phyloP scores from a whole-genome alignment of 2,797 vertebrate species.

The Myotis planiceps region DNA sequence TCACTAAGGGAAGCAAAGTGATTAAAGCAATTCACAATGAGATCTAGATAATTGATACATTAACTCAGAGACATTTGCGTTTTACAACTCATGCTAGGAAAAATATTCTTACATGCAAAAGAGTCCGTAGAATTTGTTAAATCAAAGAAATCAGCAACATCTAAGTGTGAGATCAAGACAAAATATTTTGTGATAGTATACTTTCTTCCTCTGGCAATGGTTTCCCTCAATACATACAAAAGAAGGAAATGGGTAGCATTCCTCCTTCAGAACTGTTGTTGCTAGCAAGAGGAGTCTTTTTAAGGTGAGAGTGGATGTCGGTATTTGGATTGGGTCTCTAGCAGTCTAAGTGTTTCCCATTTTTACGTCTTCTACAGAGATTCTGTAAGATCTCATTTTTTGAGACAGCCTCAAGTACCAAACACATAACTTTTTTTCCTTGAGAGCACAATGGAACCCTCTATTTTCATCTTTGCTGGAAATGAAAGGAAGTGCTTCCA shows the following conservation, averaged over 20 bases:
- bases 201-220: slow-evolving; percentile 35
- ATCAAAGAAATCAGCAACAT: slow-evolving; percentile 25
- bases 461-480: slow-evolving; percentile 78
- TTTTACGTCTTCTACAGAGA: background rate
- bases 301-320: background rate
- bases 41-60: slow-evolving; percentile 9
- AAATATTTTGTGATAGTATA: slow-evolving; percentile 32
- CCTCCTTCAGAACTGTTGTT: slow-evolving; percentile 32
- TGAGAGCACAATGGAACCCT: slow-evolving; percentile 76
- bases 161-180: slow-evolving; percentile 7
- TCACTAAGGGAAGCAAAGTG: background rate
- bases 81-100: background rate
- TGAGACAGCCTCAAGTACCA: slow-evolving; percentile 60
- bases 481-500: slow-evolving; percentile 78
- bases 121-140: background rate
- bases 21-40: slow-evolving; percentile 39
- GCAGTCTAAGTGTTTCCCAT: background rate
- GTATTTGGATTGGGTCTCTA: slow-evolving; percentile 13
- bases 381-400: slow-evolving; percentile 52
- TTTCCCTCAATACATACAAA: slow-evolving; percentile 22
- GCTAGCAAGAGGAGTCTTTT: slow-evolving; percentile 3
- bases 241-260: slow-evolving; percentile 50
- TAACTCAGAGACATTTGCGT: background rate
- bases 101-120: slow-evolving; percentile 41
- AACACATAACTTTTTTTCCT: slow-evolving; percentile 57